Evolutionary conservation across 2,113 vertebrate species (phyloP).

Genomic region (Podocnemis expansa): DNA sequence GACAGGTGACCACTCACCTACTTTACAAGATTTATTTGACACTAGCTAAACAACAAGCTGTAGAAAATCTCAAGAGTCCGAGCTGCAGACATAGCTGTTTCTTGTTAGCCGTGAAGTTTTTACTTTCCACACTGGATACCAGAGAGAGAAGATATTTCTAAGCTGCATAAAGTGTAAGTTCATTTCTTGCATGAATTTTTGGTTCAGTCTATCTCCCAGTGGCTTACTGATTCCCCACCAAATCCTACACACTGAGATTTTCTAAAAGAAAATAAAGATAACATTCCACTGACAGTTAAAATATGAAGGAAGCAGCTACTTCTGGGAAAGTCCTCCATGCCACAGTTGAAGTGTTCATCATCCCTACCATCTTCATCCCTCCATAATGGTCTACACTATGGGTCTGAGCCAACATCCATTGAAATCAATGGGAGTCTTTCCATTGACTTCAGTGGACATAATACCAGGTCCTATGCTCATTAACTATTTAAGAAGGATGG

Average conservation of each 20-base stretch:
- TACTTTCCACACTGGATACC: background rate
- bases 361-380: background rate
- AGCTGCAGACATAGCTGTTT: background rate
- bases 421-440: background rate
- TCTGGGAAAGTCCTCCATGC: fast-evolving
- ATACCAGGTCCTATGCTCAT: background rate
- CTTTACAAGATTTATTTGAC: background rate
- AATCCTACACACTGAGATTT: slow-evolving; percentile 6
- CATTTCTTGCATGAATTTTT: slow-evolving; percentile 6
- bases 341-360: background rate
- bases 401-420: background rate
- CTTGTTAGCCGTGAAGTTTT: background rate
- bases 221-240: slow-evolving; percentile 51
- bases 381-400: background rate
- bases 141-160: slow-evolving; percentile 4
- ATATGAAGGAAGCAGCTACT: background rate
- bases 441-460: background rate
- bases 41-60: background rate
- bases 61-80: fast-evolving
- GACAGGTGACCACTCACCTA: slow-evolving; percentile 31
- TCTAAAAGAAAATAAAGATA: slow-evolving; percentile 24
- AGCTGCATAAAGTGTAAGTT: background rate
- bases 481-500: background rate
- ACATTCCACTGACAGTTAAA: background rate
- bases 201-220: slow-evolving; percentile 41